phyloP scores from a whole-genome alignment of 2,888 invertebrate genomes.

The Ecdyonurus torrentis region DNA sequence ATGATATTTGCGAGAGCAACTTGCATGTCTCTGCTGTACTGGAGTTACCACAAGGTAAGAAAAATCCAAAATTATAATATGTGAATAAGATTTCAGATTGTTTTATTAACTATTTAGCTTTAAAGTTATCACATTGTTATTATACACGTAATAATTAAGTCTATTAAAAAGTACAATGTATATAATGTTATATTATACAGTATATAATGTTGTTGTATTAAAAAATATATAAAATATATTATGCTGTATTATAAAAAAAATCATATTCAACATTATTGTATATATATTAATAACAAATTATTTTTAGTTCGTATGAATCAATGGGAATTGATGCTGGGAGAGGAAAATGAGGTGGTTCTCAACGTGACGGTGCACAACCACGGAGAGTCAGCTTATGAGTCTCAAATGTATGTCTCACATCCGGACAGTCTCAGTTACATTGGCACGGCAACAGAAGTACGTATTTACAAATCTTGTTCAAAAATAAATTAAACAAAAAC shows the following conservation, averaged over 20 bases:
- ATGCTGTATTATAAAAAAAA: neutral
- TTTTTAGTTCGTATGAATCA: neutral
- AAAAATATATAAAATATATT: neutral
- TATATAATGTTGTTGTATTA: neutral
- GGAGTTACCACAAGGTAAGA: conserved; percentile 36
- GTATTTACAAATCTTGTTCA: too few species aligned
- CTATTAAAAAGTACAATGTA: neutral
- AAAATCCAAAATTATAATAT: conserved; percentile 9
- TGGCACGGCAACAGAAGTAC: conserved; percentile 47
- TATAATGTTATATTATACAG: neutral
- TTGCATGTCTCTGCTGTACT: conserved; percentile 47
- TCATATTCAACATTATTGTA: neutral
- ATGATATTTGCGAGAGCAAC: conserved; percentile 75
- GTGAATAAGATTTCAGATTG: neutral
- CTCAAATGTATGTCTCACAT: conserved; percentile 64
- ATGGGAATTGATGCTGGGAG: conserved; percentile 40
- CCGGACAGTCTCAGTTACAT: conserved; percentile 64
- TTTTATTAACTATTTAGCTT: neutral
- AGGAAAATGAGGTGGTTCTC: conserved; percentile 58
- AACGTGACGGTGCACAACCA: conserved; percentile 57
- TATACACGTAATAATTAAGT: neutral
- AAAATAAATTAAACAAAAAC: too few species aligned
- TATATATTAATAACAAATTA: neutral
- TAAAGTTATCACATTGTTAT: too few species aligned
- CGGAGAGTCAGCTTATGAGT: conserved; percentile 81